Percentiles rank a stretch among this genome's conserved stretches.
phyloP scores from a whole-genome alignment of 2,797 vertebrate genomes.

The Adelosebastes latens region DNA sequence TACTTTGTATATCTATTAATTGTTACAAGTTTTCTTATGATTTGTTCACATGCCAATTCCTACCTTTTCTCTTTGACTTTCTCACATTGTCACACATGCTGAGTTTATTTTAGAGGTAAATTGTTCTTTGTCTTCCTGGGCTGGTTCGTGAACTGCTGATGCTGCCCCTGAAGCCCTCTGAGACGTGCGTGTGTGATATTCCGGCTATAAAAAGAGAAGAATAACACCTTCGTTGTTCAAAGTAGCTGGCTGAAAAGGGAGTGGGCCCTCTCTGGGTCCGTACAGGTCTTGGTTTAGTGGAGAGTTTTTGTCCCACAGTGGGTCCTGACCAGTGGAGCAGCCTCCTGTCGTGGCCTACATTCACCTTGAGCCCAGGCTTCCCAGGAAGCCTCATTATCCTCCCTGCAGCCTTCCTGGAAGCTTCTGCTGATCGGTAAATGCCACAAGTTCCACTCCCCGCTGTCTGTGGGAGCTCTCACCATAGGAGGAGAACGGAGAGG shows the following conservation, averaged over 20 bases:
- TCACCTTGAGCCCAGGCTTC: conserved; percentile 52
- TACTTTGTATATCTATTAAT: neutral
- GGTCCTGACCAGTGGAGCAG: conserved; percentile 25
- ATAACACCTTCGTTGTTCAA: conserved; percentile 15
- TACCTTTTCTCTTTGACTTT: neutral
- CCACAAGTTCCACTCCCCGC: conserved; percentile 65
- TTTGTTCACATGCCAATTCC: neutral
- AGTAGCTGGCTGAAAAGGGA: conserved; percentile 15
- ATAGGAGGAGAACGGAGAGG: neutral
- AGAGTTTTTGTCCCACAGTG: conserved; percentile 12
- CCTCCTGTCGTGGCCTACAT: conserved; percentile 37
- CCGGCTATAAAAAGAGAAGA: conserved; percentile 12
- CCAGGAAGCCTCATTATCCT: conserved; percentile 74
- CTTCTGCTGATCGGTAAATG: conserved; percentile 73
- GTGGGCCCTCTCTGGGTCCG: neutral
- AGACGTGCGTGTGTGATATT: conserved; percentile 16
- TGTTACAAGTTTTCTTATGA: neutral
- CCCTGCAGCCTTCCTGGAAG: conserved; percentile 58
- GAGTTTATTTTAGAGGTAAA: neutral
- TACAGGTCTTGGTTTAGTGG: neutral
- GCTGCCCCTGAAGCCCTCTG: conserved; percentile 4
- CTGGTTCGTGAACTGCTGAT: conserved; percentile 4
- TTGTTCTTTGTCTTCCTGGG: neutral
- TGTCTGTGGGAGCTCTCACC: conserved; percentile 43
- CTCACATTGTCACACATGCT: neutral